Evolutionary conservation across 2,113 vertebrate species (phyloP), one percentile per base, ranked within the genome.

Genomic region (Ceyx cyanopectus): DNA sequence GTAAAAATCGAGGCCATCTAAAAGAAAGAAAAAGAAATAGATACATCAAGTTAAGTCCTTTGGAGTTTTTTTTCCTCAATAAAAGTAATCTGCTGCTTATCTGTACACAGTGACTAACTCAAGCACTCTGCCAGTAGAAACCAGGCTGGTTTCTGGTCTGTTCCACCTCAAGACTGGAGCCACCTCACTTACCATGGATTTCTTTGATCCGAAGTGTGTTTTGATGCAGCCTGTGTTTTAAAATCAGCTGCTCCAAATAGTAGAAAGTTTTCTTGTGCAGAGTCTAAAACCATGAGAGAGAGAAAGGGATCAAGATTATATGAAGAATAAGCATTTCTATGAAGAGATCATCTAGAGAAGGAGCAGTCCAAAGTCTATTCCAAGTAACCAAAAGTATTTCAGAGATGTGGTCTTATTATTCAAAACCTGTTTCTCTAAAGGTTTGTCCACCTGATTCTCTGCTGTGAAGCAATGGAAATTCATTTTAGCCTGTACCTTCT

Each of bases 1-100:
- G 96, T 99, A 99, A 89, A 99, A 99, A 98, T 99, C 99, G 95
- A 99, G 97, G 32, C 99, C 99, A 76, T 99, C 99, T 99, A 93
- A 58, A 93, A 95, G 77, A 83, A 91, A 83, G 37, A 37, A 37
- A 37, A 37, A 37, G 37, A 37, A 37, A 37, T 10, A 37, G 37
- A 37, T 37, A 37, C 37, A 37, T 37, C 37, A 37, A 37, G 37
- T 37, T 37, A 37, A 15, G 6, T 13, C 24, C 21, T 32, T 7
- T 4, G 6, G 12, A 5, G 6, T 12, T 34, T 50, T 51, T 58
- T 54, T 48, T 4, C 21, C 50, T 19, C 50, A 9, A 41, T 2
- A 61, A 24, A 46, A 51, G 29, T 13, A 18, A 79, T 34, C 34
- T 62, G 24, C 41, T 75, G n/a, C 24, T 74, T 15, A 30, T 26